Conservation (phyloP, 2,888 invertebrate species). For the Cistogaster globosa region DNA sequence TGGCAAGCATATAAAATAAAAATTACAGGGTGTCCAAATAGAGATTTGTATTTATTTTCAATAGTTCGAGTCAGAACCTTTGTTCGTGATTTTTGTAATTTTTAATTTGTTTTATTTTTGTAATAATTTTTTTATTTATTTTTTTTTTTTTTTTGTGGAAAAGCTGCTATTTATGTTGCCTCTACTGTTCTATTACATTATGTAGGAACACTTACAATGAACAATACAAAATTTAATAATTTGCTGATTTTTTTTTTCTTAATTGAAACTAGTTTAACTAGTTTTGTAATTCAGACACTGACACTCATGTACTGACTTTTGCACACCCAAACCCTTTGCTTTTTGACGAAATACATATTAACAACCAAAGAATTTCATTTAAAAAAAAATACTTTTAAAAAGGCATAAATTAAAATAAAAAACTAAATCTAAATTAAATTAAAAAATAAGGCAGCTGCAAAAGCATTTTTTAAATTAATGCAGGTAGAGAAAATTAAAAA, state of each 20-base stretch:
- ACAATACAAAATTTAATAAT: conserved; percentile 32
- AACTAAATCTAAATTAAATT: not conserved
- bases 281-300: conserved; percentile 50
- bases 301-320: not conserved
- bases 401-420: conserved; percentile 25
- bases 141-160: not conserved
- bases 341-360: conserved; percentile 18
- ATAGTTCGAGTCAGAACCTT: too few species aligned
- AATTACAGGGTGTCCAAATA: too few species aligned
- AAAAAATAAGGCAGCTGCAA: not conserved
- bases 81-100: too few species aligned
- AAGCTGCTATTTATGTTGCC: conserved; percentile 11
- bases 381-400: not conserved
- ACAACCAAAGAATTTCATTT: conserved; percentile 11
- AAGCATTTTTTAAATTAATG: not conserved
- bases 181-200: not conserved
- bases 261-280: conserved; percentile 62
- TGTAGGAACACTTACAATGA: conserved; percentile 1
- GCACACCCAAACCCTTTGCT: not conserved
- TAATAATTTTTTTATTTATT: too few species aligned
- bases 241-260: conserved; percentile 33
- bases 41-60: too few species aligned
- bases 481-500: conserved; percentile 11
- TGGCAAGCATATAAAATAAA: too few species aligned
- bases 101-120: too few species aligned